Percentiles rank a stretch among this genome's conserved stretches.
Evolutionary conservation across 2,888 invertebrate species (phyloP).

Genomic region (Rapana venosa): DNA sequence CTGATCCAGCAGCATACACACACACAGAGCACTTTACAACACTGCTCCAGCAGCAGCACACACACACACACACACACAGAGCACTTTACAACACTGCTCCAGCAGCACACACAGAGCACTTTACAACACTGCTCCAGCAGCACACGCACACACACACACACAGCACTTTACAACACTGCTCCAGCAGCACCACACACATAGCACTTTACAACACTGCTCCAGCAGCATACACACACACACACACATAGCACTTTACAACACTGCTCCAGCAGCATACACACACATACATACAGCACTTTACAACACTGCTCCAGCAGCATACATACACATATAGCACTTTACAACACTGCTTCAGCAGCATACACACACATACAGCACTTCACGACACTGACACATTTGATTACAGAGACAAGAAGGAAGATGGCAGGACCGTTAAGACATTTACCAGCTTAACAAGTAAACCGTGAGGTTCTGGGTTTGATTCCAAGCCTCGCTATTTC

Average conservation of each 20-base stretch:
- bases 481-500: too few relatives aligned
- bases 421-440: too few relatives aligned
- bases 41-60: slow-evolving; percentile 43
- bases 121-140: slow-evolving; percentile 39
- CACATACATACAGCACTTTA: background rate
- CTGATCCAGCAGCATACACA: background rate
- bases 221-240: background rate
- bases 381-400: background rate
- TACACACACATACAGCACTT: background rate
- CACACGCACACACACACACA: background rate
- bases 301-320: slow-evolving; percentile 38
- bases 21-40: background rate
- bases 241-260: background rate
- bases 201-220: slow-evolving; percentile 30
- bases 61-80: background rate
- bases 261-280: slow-evolving; percentile 38
- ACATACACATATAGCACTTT: background rate
- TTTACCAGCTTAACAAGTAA: too few relatives aligned
- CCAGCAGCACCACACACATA: background rate
- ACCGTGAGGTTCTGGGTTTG: too few relatives aligned
- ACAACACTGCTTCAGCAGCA: slow-evolving; percentile 39
- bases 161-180: background rate
- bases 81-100: background rate
- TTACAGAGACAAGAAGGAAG: too few relatives aligned
- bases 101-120: background rate